Base-by-base conservation (phyloP, 2,113 vertebrate species). In the Equus przewalskii region DNA sequence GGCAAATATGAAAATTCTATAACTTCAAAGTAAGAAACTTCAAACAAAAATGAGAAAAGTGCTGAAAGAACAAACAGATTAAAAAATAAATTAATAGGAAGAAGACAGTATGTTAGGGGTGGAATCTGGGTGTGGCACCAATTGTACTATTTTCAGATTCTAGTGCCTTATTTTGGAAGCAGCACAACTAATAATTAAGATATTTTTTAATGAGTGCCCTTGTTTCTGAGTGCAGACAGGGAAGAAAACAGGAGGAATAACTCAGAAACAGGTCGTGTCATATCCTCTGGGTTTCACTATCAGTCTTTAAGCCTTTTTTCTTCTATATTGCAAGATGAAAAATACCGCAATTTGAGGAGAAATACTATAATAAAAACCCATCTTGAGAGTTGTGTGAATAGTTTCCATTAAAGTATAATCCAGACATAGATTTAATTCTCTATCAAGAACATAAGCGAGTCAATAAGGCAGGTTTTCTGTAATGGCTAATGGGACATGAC, bases 21-120 rank as follows among this genome's bases (percentile, higher is more conserved):
- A 96, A 98, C 98, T 98, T 98, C 98, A 98, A 99, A 98, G 97
- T 96, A 84, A 90, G 65, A 95, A 82, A 98, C 98, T 98, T 98
- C 98, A 98, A 98, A 98, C 95, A 95, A 93, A 95, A 98, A 46
- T 92, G 62, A 76, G 87, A 97, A 86, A 96, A 97, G 92, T 96
- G 94, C 76, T 67, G 89, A 97, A 97, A 98, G 98, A 97, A 97
- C 89, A 97, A 97, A 97, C 90, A 96, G 65, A 89, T 96, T 98
- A 82, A 98, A 97, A 97, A 98, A 92, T 98, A 93, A 97, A 97
- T 97, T 97, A 97, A 65, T 89, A 97, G 65, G 44, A 97, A 91
- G n/a, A 91, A 91, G 86, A 92, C 81, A 30, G 85, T 91, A 96
- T 36, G 80, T 18, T 36, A n/a, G 36, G 28, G 65, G 70, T 85